These are phyloP conservation scores for Poeciliopsis turrubarensis DNA, from an alignment of 2,113 vertebrate species.

Conservation along the genomic window DNA sequence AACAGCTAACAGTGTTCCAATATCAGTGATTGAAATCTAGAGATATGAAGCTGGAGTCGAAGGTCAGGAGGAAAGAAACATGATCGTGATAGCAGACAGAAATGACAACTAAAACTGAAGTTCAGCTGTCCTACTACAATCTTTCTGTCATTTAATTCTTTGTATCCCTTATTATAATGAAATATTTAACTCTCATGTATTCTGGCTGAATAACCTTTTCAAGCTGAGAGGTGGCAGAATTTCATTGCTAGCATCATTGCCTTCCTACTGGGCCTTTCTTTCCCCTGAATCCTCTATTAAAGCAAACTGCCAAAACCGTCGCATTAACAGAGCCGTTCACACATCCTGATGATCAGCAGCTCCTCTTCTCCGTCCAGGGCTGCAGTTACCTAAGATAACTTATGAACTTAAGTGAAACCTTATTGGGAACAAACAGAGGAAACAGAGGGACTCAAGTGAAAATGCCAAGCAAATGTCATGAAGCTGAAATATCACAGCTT, in stretches of 20 bases:
- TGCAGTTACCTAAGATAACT: neutral
- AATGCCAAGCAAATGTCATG: conserved; percentile 60
- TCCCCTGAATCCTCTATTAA: too few relatives aligned
- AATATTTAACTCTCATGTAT: neutral
- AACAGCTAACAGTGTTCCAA: too few relatives aligned
- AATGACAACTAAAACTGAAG: too few relatives aligned
- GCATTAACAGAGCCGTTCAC: neutral
- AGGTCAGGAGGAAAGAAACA: too few relatives aligned
- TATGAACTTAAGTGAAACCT: neutral
- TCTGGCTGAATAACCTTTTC: neutral
- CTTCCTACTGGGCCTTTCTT: neutral
- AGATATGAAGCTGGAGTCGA: too few relatives aligned
- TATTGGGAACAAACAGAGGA: neutral
- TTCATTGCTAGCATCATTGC: neutral
- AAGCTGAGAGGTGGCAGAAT: neutral
- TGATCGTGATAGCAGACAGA: too few relatives aligned
- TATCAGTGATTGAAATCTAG: too few relatives aligned
- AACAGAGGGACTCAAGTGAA: conserved; percentile 30
- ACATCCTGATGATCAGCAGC: neutral
- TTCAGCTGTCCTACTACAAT: too few relatives aligned
- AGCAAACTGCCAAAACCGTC: neutral
- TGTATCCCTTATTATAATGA: neutral
- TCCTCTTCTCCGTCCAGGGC: neutral
- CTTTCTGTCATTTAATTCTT: too few relatives aligned
- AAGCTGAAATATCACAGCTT: conserved; percentile 36